These are phyloP conservation scores for Lordiphosa collinella DNA, from an alignment of 1,140 invertebrate species.

Conservation along the genomic window DNA sequence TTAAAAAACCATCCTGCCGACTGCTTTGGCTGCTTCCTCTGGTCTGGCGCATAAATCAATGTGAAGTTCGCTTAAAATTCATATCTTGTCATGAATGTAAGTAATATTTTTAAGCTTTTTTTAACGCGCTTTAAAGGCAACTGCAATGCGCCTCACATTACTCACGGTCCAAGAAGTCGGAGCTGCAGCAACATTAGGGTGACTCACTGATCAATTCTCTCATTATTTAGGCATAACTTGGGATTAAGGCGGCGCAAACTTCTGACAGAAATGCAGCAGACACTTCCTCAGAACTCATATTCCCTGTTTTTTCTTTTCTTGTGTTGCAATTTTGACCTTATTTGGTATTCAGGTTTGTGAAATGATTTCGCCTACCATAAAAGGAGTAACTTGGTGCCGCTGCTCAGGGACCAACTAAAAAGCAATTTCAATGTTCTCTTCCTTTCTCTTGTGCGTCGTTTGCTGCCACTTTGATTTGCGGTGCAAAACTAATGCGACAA, in stretches of 20 bases:
- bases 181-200: neutral
- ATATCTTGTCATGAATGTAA: constrained; percentile 72
- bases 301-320: constrained; percentile 3
- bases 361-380: constrained; percentile 38
- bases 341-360: constrained; percentile 39
- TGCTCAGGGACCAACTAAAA: constrained; percentile 49
- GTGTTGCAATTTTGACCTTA: constrained; percentile 65
- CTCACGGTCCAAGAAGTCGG: constrained; percentile 34
- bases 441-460: constrained; percentile 31
- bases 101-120: constrained; percentile 76
- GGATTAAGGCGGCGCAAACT: constrained; percentile 44
- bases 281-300: constrained; percentile 64
- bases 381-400: constrained; percentile 18
- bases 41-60: constrained; percentile 56
- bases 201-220: constrained; percentile 36
- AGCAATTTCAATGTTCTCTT: constrained; percentile 10
- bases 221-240: constrained; percentile 77
- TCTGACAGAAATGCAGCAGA: constrained; percentile 4
- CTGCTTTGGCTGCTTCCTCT: constrained; percentile 22
- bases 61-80: constrained; percentile 67
- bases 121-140: constrained; percentile 63
- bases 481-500: constrained; percentile 47
- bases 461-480: neutral
- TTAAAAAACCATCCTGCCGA: constrained; percentile 60
- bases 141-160: constrained; percentile 64